These are phyloP conservation scores for Ormyrus nitidulus DNA, from an alignment of 2,888 invertebrate genomes.

Conservation along the genomic window DNA sequence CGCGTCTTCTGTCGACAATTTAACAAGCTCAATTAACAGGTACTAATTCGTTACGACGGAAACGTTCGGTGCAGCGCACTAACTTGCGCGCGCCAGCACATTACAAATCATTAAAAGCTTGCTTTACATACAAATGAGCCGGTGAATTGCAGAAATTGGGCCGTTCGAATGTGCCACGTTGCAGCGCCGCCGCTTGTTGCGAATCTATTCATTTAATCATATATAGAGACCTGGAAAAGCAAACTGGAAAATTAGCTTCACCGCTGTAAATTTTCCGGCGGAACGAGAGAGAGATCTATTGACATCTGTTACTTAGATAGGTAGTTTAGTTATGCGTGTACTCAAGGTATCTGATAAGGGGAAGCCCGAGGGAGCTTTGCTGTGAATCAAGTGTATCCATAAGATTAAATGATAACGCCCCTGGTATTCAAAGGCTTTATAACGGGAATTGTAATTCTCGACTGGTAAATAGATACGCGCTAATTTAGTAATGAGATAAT, in stretches of 20 bases:
- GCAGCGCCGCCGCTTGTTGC: too few species aligned
- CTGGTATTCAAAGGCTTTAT: constrained; percentile 2
- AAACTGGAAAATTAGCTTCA: background rate
- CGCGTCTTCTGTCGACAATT: too few species aligned
- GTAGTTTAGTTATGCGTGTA: constrained; percentile 1
- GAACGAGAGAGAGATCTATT: background rate
- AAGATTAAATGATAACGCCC: constrained; percentile 28
- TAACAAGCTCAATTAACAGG: too few species aligned
- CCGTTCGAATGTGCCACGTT: too few species aligned
- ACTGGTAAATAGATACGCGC: background rate
- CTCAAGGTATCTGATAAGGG: constrained; percentile 25
- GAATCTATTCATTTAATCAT: too few species aligned
- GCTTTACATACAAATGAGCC: too few species aligned
- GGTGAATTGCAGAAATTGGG: too few species aligned
- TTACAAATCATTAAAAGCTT: too few species aligned
- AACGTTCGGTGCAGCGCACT: too few species aligned
- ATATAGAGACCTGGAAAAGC: background rate
- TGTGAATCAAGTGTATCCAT: constrained; percentile 21
- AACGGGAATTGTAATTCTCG: background rate
- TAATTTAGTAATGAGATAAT: background rate
- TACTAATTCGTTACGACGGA: too few species aligned
- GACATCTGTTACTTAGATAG: background rate
- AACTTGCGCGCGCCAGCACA: too few species aligned
- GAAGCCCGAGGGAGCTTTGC: constrained; percentile 22
- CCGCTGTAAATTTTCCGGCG: background rate